These are phyloP conservation scores for Biston betularia DNA, from an alignment of 2,888 invertebrate species.

Conservation along the genomic window DNA sequence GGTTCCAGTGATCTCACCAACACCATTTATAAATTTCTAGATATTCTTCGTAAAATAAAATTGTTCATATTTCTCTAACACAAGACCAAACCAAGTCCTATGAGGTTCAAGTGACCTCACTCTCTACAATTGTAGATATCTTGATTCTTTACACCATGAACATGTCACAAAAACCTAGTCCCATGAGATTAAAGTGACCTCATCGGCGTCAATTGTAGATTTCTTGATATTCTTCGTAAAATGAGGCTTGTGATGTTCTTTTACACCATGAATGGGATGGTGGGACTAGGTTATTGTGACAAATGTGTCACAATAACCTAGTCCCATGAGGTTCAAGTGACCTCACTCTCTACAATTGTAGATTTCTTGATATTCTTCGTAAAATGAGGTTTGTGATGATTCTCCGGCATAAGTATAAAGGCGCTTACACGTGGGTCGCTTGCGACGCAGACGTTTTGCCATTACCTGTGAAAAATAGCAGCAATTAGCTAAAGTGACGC, in stretches of 20 bases:
- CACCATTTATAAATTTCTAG: neutral
- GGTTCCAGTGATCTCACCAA: neutral
- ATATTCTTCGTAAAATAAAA: neutral
- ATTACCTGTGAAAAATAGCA: conserved; percentile 72
- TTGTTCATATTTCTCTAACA: too few relatives aligned
- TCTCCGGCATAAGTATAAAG: neutral
- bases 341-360: neutral
- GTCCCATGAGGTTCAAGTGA: neutral
- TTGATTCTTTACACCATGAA: too few relatives aligned
- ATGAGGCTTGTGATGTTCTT: too few relatives aligned
- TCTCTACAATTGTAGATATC: too few relatives aligned
- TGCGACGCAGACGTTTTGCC: conserved; percentile 59
- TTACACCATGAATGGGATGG: too few relatives aligned
- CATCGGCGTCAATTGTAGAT: neutral
- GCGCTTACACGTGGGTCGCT: conserved; percentile 73
- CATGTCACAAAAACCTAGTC: too few relatives aligned
- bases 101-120: too few relatives aligned
- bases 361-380: neutral
- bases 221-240: too few relatives aligned
- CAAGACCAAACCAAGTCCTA: neutral
- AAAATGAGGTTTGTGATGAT: neutral
- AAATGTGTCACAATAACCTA: too few relatives aligned
- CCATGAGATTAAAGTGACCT: neutral
- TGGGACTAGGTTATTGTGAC: too few relatives aligned
- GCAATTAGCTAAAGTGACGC: conserved; percentile 39